Evolutionary conservation across 2,797 vertebrate genomes (phyloP).

Genomic region (Hippocampus kuda): DNA sequence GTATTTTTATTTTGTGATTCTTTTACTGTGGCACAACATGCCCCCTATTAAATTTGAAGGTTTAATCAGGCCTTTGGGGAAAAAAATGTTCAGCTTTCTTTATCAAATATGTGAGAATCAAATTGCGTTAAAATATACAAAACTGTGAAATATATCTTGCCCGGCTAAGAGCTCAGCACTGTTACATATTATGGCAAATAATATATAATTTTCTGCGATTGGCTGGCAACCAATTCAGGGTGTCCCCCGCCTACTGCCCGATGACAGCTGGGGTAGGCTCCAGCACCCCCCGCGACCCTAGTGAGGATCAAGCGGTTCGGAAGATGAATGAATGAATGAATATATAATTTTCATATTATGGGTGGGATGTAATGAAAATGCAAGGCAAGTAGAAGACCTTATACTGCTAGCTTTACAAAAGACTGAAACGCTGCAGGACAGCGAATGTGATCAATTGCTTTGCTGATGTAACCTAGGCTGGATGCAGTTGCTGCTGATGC

Average conservation of each 20-base stretch:
- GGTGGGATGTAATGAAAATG: neutral
- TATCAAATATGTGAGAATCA: neutral
- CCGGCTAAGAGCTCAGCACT: too few relatives aligned
- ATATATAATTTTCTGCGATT: neutral
- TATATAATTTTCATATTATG: neutral
- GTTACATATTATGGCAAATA: neutral
- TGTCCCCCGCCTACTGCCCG: too few relatives aligned
- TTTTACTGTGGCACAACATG: neutral
- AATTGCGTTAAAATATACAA: neutral
- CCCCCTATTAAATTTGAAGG: too few relatives aligned
- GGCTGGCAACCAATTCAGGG: too few relatives aligned
- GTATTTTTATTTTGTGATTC: too few relatives aligned
- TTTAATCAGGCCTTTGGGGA: too few relatives aligned
- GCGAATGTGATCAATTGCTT: slow-evolving; percentile 54
- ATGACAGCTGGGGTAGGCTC: too few relatives aligned
- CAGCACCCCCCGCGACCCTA: too few relatives aligned
- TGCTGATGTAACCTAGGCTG: slow-evolving; percentile 46
- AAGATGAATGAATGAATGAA: too few relatives aligned
- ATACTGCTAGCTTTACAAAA: neutral
- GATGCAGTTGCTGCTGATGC: slow-evolving; percentile 17
- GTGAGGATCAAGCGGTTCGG: too few relatives aligned
- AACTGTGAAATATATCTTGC: too few relatives aligned
- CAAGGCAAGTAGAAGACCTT: neutral
- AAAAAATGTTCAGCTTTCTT: too few relatives aligned
- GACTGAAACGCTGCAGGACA: slow-evolving; percentile 31